phyloP scores from a whole-genome alignment of 2,113 vertebrate species.

The Apodemus speciosus region DNA sequence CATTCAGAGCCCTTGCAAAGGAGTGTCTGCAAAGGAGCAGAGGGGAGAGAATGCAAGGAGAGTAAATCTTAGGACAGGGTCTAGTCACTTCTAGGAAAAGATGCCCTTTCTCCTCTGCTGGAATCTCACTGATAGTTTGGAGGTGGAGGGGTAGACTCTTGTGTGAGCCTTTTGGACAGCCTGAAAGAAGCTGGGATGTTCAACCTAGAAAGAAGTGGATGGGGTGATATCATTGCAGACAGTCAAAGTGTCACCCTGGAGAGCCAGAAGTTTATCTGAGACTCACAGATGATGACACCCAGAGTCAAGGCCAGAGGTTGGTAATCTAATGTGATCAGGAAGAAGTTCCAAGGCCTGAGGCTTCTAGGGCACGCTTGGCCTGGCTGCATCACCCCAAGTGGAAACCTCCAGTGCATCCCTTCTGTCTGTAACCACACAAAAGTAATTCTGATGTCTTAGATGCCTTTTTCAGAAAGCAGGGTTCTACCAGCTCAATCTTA shows the following conservation, averaged over 20 bases:
- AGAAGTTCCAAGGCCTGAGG: not conserved
- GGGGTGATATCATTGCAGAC: not conserved
- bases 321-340: not conserved
- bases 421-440: not conserved
- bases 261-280: not conserved
- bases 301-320: not conserved
- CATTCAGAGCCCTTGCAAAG: not conserved
- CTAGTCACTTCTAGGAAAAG: not conserved
- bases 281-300: not conserved
- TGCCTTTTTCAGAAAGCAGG: not conserved
- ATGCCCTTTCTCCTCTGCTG: not conserved
- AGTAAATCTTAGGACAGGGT: not conserved
- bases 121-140: not conserved
- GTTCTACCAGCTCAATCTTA: not conserved
- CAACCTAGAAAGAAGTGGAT: not conserved
- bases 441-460: not conserved
- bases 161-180: not conserved
- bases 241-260: not conserved
- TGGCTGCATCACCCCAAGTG: no score
- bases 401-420: not conserved
- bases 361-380: not conserved
- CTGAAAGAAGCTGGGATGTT: not conserved
- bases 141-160: not conserved
- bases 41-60: accelerated
- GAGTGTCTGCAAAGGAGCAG: not conserved